A percentile compares a stretch with the other conserved stretches of the same genome.
Evolutionary conservation across 2,113 vertebrate species (phyloP).

Genomic region (Lasiurus cinereus): DNA sequence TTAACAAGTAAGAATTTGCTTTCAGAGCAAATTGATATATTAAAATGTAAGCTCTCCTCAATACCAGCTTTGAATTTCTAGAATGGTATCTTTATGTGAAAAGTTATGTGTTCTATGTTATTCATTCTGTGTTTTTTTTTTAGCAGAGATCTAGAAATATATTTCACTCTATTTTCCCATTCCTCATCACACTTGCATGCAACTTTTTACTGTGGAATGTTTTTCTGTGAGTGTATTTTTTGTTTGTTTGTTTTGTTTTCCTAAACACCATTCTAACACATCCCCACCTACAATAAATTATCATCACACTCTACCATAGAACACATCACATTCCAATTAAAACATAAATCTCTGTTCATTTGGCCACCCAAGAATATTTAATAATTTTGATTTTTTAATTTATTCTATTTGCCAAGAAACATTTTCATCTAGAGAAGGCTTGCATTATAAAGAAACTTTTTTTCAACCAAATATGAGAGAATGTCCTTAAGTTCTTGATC

Average conservation of each 20-base stretch:
- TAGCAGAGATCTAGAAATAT: constrained; percentile 54
- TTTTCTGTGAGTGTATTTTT: constrained; percentile 40
- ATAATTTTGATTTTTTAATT: constrained; percentile 31
- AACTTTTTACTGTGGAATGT: constrained; percentile 57
- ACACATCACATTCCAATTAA: constrained; percentile 64
- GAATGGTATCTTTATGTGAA: constrained; percentile 65
- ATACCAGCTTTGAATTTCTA: constrained; percentile 75
- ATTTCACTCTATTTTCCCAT: constrained; percentile 33
- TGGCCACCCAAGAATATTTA: constrained; percentile 57
- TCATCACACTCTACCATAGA: neutral
- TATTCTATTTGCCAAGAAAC: neutral
- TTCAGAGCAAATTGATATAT: constrained; percentile 79
- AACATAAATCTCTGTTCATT: constrained; percentile 67
- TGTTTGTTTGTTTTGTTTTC: constrained; percentile 44
- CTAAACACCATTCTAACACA: constrained; percentile 37
- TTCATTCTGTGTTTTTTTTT: constrained; percentile 31
- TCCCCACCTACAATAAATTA: constrained; percentile 61
- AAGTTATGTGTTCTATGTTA: neutral
- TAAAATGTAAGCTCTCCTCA: constrained; percentile 82
- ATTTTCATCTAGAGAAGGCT: constrained; percentile 70
- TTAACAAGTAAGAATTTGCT: constrained; percentile 81
- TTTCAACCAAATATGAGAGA: neutral
- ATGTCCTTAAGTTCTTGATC: constrained; percentile 15
- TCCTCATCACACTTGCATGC: neutral
- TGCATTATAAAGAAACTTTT: constrained; percentile 76